Evolutionary conservation across 2,888 invertebrate species (phyloP), one percentile per base, ranked within the genome.

Genomic region (Catocala fraxini): DNA sequence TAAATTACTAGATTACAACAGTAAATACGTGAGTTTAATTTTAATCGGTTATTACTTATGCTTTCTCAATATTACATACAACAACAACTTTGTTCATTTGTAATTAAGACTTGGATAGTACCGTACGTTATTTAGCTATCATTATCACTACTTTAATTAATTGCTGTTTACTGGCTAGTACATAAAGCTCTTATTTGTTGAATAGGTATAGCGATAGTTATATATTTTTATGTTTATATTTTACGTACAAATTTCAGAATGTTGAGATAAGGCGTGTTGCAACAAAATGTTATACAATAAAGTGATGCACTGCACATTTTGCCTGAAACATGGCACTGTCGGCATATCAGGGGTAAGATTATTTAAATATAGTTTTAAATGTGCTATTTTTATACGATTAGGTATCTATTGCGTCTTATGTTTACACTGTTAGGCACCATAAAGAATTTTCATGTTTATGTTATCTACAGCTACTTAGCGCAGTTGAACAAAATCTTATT

Each of bases 201-300:
- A 39, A 39, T 39, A 39, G 35, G 35, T 39, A 39, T 39, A 39
- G 2, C 7, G 35, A 39, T 0, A 39, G 7, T 39, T 25, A n/a
- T 33, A 43, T 25, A 54, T 11, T 43, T 25, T 12, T 34, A 45
- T 34, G n/a, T 45, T 46, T 51, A 48, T 56, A 39, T 9, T 65
- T 68, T 45, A 66, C 25, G 53, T 59, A 47, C 60, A 25, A 56
- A 60, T 89, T 90, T 77, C 86, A 93, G 93, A 73, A 93, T 92
- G 92, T 85, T 85, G 79, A 84, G 82, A 47, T 89, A 84, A 81
- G 48, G 64, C 51, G 39, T 65, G 47, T 70, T 64, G 64, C 56
- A 57, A 45, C 69, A 63, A 55, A 53, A 94, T 94, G 94, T 92
- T 93, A 62, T 92, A 90, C 77, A 77, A 88, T 72, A 92, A 89